A percentile compares a stretch with the other conserved stretches of the same genome.
These are phyloP conservation scores for Xenus cinereus DNA, from an alignment of 2,113 vertebrate species.

Conservation along the genomic window DNA sequence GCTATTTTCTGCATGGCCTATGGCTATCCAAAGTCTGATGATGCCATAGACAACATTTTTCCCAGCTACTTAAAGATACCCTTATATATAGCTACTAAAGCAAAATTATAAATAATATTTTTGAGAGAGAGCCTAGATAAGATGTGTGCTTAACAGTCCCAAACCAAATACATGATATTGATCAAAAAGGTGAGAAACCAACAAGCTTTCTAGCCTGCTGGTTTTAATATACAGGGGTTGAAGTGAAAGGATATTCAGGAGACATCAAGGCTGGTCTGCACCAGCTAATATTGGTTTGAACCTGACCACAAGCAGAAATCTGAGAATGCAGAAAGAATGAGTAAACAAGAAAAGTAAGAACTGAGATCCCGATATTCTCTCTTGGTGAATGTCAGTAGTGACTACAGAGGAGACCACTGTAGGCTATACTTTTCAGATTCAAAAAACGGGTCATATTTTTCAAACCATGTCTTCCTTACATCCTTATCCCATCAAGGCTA, in stretches of 20 bases:
- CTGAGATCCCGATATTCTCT: not conserved
- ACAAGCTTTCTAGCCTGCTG: not conserved
- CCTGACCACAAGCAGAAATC: not conserved
- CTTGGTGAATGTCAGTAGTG: not conserved
- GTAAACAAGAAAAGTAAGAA: not conserved
- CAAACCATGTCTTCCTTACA: not conserved
- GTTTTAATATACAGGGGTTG: not conserved
- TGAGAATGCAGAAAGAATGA: not conserved
- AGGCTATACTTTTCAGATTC: not conserved
- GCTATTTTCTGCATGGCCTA: not conserved
- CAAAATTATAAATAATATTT: not conserved
- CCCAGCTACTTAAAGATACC: not conserved
- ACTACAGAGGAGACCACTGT: not conserved
- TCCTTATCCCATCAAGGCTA: not conserved
- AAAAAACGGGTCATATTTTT: not conserved
- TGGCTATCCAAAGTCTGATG: not conserved
- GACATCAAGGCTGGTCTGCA: not conserved
- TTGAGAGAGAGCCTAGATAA: not conserved
- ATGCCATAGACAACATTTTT: not conserved
- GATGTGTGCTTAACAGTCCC: not conserved
- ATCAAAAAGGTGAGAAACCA: not conserved
- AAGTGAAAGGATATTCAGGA: not conserved
- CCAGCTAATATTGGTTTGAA: not conserved
- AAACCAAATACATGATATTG: not conserved
- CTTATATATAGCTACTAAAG: not conserved